Percentiles rank a stretch among this genome's conserved stretches.
phyloP scores from a whole-genome alignment of 2,113 vertebrate species.

The Sapajus apella region DNA sequence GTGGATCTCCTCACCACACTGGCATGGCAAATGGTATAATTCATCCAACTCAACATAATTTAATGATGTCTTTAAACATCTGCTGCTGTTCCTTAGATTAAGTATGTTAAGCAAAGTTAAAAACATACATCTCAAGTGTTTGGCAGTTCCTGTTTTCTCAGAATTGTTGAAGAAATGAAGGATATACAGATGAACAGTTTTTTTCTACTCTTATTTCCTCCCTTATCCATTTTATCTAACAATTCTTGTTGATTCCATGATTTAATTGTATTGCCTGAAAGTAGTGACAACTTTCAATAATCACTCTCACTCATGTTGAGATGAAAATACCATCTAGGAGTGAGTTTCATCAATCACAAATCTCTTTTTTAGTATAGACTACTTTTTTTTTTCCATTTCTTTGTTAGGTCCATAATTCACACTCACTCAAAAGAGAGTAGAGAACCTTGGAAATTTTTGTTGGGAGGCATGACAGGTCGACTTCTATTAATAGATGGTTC shows the following conservation, averaged over 20 bases:
- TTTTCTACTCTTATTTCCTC: fast-evolving
- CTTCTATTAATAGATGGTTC: no score
- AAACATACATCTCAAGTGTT: neutral
- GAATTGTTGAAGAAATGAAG: neutral
- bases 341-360: neutral
- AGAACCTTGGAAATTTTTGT: neutral
- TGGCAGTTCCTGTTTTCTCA: neutral
- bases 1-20: fast-evolving
- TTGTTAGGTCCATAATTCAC: fast-evolving
- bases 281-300: neutral
- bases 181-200: fast-evolving
- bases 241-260: neutral
- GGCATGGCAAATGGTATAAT: fast-evolving
- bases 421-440: neutral
- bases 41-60: fast-evolving
- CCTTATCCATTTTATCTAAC: fast-evolving
- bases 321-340: no score
- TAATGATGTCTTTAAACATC: neutral
- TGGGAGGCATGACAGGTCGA: neutral
- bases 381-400: neutral
- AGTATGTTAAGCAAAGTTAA: neutral
- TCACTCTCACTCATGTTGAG: neutral
- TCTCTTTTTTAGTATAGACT: neutral
- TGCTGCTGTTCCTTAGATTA: neutral
- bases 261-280: neutral